Evolutionary conservation across 2,888 invertebrate species (phyloP).

Genomic region (Dynastes hyllus): DNA sequence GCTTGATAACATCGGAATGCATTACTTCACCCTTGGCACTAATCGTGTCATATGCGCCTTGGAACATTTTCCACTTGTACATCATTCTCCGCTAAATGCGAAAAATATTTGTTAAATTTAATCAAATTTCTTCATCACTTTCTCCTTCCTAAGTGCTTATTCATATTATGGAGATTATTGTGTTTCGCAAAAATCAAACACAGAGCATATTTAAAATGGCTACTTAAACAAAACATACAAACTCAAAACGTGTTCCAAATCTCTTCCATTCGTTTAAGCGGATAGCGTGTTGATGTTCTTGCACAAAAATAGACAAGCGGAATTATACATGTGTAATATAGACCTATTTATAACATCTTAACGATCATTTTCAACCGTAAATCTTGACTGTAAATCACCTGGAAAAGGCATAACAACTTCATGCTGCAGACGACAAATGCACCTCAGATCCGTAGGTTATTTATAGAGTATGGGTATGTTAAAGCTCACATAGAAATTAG

Average conservation of each 20-base stretch:
- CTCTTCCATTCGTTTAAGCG: background rate
- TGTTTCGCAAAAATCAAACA: background rate
- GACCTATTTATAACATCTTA: slow-evolving; percentile 4
- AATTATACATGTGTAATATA: slow-evolving; percentile 4
- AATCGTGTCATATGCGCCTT: background rate
- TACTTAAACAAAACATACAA: background rate
- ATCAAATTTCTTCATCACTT: background rate
- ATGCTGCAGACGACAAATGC: slow-evolving; percentile 10
- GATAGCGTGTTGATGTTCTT: background rate
- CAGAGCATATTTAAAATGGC: background rate
- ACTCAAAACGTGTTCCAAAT: background rate
- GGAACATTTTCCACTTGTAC: background rate
- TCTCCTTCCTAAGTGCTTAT: too few relatives aligned
- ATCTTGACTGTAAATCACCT: slow-evolving; percentile 12
- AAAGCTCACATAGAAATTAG: too few relatives aligned
- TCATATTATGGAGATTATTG: background rate
- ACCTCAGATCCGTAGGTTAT: slow-evolving; percentile 15
- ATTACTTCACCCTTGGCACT: slow-evolving; percentile 1
- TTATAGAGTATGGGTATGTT: background rate
- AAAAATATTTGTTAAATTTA: background rate
- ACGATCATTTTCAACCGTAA: slow-evolving; percentile 3
- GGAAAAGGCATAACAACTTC: slow-evolving; percentile 17
- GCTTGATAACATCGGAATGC: background rate
- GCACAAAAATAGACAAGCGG: background rate
- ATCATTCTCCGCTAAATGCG: background rate